Evolutionary conservation across 2,797 vertebrate genomes (phyloP).

Genomic region (Heteromormyrus szaboi): DNA sequence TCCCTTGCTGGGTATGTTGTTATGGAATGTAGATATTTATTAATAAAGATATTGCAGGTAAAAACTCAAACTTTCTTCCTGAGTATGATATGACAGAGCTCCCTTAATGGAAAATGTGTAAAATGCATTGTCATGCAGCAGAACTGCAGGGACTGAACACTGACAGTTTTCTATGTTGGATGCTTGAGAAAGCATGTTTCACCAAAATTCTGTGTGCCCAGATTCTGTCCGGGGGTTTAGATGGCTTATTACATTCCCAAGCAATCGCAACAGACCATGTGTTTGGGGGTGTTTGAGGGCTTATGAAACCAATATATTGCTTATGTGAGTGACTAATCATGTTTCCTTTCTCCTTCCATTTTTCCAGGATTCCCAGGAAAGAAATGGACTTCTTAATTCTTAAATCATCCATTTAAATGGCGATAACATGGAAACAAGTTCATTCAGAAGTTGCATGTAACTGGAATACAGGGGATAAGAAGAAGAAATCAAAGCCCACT

Average conservation of each 20-base stretch:
- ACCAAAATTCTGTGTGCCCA: neutral
- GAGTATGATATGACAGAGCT: neutral
- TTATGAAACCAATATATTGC: neutral
- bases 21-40: neutral
- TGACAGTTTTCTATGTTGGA: neutral
- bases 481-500: conserved; percentile 1
- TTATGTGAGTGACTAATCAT: neutral
- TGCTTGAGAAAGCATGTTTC: neutral
- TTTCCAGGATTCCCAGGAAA: conserved; percentile 35
- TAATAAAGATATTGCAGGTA: neutral
- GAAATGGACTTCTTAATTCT: conserved; percentile 34
- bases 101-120: neutral
- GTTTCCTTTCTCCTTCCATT: neutral
- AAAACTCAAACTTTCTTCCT: neutral
- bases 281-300: neutral
- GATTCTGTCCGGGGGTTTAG: neutral
- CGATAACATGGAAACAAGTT: conserved; percentile 41
- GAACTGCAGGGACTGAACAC: neutral
- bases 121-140: neutral
- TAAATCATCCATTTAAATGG: conserved; percentile 52
- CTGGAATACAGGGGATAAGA: conserved; percentile 39
- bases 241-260: neutral
- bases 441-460: conserved; percentile 41
- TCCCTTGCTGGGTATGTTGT: neutral
- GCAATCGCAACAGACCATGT: neutral